Percentiles rank a stretch among this genome's conserved stretches.
Conservation (phyloP, 2,888 invertebrate species). For the Scaptomyza tumidula region DNA sequence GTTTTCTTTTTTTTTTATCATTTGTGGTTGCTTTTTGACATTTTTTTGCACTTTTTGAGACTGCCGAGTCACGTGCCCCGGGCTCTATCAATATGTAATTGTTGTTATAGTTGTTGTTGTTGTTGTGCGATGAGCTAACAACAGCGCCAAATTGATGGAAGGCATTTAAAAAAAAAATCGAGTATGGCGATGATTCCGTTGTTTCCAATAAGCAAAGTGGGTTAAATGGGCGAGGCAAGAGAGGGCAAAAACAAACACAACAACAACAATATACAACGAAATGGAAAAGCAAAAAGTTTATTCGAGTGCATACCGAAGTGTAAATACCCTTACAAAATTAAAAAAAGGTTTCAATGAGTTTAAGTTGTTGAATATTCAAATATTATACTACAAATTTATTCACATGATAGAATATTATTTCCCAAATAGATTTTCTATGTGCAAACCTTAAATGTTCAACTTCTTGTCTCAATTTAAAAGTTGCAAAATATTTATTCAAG, state of each 20-base stretch:
- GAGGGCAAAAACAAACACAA: not conserved
- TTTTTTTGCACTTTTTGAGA: conserved; percentile 50
- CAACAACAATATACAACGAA: not conserved
- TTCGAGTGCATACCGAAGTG: not conserved
- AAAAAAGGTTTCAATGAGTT: not conserved
- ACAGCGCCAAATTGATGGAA: conserved; percentile 49
- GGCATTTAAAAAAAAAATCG: conserved; percentile 54
- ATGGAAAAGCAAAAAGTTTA: conserved; percentile 5
- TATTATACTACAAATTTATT: no score
- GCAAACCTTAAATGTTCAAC: no score
- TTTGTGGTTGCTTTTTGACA: conserved; percentile 10
- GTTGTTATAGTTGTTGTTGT: conserved; percentile 24
- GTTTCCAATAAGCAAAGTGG: conserved; percentile 55
- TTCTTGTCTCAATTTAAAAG: not conserved
- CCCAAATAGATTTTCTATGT: no score
- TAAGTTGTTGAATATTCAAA: no score
- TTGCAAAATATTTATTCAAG: no score
- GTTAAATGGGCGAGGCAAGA: conserved; percentile 49
- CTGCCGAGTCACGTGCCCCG: conserved; percentile 70
- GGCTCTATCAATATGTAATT: conserved; percentile 34
- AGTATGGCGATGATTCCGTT: conserved; percentile 45
- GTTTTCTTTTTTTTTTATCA: not conserved
- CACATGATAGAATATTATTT: no score
- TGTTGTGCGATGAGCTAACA: conserved; percentile 58
- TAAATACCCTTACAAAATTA: conserved; percentile 20